Evolutionary conservation across 1,140 invertebrate species (phyloP).

Genomic region (Frieseomelitta varia): DNA sequence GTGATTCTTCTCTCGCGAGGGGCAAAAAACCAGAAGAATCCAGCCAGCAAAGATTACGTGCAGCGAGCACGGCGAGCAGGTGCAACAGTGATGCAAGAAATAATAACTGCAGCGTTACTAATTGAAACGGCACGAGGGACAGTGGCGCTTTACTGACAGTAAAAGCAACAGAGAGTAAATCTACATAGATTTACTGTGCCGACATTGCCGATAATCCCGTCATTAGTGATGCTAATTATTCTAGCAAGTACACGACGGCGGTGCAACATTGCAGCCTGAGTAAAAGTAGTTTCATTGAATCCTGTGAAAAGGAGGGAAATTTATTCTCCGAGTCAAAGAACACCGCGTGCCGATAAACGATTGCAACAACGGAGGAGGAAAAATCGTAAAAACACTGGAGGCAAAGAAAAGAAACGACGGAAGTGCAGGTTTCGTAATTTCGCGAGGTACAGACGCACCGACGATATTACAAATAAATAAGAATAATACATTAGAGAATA

Average conservation of each 20-base stretch:
- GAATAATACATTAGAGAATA: too few species aligned
- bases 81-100: conserved; percentile 8
- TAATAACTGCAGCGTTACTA: conserved; percentile 5
- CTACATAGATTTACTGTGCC: neutral
- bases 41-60: neutral
- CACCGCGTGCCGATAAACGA: neutral
- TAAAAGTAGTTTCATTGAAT: neutral
- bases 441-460: neutral
- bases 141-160: too few species aligned
- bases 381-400: neutral
- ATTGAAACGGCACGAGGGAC: neutral
- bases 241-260: neutral
- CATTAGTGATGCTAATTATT: conserved; percentile 1
- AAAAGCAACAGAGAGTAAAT: neutral
- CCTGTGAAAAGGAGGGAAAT: neutral
- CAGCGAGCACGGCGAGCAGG: neutral
- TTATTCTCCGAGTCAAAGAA: neutral
- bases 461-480: neutral
- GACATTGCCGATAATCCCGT: neutral
- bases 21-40: neutral
- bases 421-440: neutral
- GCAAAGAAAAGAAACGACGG: neutral
- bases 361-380: neutral
- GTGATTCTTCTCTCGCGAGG: neutral
- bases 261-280: neutral